Evolutionary conservation across 1,140 invertebrate species (phyloP), one percentile per base, ranked within the genome.

Genomic region (Calliopsis andreniformis): DNA sequence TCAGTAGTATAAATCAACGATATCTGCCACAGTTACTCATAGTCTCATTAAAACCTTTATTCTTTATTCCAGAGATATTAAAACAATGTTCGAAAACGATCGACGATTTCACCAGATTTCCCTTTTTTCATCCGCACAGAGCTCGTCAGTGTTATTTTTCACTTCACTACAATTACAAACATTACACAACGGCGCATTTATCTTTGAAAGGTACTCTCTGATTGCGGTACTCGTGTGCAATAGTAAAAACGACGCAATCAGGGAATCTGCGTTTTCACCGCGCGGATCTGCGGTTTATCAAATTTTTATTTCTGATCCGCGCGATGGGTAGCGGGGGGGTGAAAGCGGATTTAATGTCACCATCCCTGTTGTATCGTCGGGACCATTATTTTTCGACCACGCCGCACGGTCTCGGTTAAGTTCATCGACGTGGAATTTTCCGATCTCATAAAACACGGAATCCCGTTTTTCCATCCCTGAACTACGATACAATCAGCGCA

Each of bases 231-330:
- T 12, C 12, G 25, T 1, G 16, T 55, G 51, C 16, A 55, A 55
- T 55, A 23, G 10, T 59, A 23, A 39, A n/a, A 35, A n/a, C 18
- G 66, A 43, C 20, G 18, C 66, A 43, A 58, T 58, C 28, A 12
- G 16, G 14, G 53, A 69, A 43, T 58, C 32, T 23, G 35, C 12
- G 35, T 30, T 69, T 68, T 39, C 25, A 42, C 42, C 7, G 12
- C 23, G 7, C 18, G 43, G n/a, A 59, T 59, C 20, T 2, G 18
- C 51, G 51, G 51, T 68, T 69, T 69, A 32, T 69, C 39, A 58
- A 58, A 69, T 69, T 69, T 56, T 69, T 43, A 69, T 69, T 23
- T 4, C 28, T 23, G n/a, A 69, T 56, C 23, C 25, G 12, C 32
- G n/a, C 35, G 10, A 39, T 10, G 35, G 35, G 35, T 10, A 10